Conservation (phyloP, 1,140 invertebrate genomes). For the Formica selysi region DNA sequence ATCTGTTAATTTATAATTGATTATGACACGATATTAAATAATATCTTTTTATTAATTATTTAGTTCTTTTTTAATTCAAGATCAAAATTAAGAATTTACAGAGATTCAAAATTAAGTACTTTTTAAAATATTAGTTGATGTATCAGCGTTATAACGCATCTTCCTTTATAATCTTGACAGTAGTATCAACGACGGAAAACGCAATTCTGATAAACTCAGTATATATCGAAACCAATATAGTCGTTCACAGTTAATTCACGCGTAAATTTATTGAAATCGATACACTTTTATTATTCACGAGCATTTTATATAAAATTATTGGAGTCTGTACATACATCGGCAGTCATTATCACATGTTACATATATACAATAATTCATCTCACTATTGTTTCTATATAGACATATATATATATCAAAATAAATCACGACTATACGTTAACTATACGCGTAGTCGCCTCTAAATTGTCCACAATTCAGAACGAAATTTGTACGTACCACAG, state of each 20-base stretch:
- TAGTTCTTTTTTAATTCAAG: background rate
- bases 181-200: slow-evolving; percentile 11
- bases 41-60: slow-evolving; percentile 1
- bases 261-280: slow-evolving; percentile 51
- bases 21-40: slow-evolving; percentile 8
- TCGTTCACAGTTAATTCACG: slow-evolving; percentile 19
- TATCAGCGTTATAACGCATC: slow-evolving; percentile 4
- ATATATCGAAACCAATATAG: slow-evolving; percentile 21
- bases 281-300: slow-evolving; percentile 50
- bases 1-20: slow-evolving; percentile 8
- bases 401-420: slow-evolving; percentile 52
- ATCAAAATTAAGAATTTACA: slow-evolving; percentile 12
- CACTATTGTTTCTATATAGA: slow-evolving; percentile 35
- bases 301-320: slow-evolving; percentile 62
- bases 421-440: slow-evolving; percentile 45
- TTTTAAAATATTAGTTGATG: slow-evolving; percentile 11
- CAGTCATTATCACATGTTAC: slow-evolving; percentile 60
- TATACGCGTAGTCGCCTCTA: slow-evolving; percentile 44
- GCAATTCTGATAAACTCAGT: slow-evolving; percentile 2
- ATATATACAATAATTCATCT: slow-evolving; percentile 58
- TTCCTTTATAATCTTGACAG: background rate
- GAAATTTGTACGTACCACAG: slow-evolving; percentile 18
- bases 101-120: slow-evolving; percentile 26
- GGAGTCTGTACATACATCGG: slow-evolving; percentile 50
- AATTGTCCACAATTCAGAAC: slow-evolving; percentile 13